Evolutionary conservation across 1,140 invertebrate species (phyloP).

Genomic region (Drosophila serrata): DNA sequence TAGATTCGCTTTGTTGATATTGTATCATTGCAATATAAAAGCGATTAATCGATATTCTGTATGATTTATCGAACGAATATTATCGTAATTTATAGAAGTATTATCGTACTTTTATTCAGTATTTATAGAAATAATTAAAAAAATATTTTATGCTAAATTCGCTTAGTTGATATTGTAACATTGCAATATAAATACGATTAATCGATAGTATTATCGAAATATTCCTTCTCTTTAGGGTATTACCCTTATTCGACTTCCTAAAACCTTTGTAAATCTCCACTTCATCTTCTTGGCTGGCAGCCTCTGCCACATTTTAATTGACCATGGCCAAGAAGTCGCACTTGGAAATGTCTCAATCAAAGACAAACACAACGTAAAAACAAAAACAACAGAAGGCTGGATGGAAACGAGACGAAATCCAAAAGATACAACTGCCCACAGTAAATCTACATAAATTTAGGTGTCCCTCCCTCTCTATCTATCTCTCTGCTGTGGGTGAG

Average conservation of each 20-base stretch:
- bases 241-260: neutral
- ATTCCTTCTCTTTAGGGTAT: conserved; percentile 9
- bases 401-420: conserved; percentile 14
- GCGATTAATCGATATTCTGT: no score
- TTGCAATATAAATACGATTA: neutral
- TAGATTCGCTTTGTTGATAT: no score
- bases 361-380: conserved; percentile 18
- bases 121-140: no score
- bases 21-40: no score
- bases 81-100: no score
- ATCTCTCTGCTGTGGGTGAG: neutral
- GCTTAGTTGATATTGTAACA: neutral
- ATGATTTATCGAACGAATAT: no score
- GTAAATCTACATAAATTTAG: conserved; percentile 76
- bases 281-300: conserved; percentile 1
- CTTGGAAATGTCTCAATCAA: conserved; percentile 78
- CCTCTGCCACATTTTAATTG: conserved; percentile 63
- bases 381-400: conserved; percentile 4
- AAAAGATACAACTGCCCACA: conserved; percentile 63
- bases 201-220: neutral
- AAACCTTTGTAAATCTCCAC: neutral
- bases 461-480: conserved; percentile 5
- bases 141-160: no score
- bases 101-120: no score
- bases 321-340: conserved; percentile 79